These are phyloP conservation scores for Ceyx cyanopectus DNA, from an alignment of 2,113 vertebrate genomes.

Conservation along the genomic window DNA sequence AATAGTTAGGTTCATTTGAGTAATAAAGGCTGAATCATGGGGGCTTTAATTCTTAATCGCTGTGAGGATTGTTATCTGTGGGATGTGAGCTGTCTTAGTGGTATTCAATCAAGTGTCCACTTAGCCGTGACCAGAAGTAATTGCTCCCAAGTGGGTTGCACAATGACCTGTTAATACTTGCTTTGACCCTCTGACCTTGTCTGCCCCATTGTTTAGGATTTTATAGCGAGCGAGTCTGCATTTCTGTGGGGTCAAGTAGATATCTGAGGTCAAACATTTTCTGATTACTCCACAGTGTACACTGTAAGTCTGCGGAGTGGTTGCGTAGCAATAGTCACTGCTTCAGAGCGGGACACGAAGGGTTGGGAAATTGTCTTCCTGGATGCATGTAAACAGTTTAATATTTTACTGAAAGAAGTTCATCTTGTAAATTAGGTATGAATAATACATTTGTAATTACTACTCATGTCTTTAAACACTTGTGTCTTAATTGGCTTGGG, in stretches of 20 bases:
- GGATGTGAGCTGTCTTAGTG: slow-evolving; percentile 96
- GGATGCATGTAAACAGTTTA: slow-evolving; percentile 85
- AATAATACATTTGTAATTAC: slow-evolving; percentile 86
- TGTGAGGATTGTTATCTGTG: slow-evolving; percentile 98
- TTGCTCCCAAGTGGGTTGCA: slow-evolving; percentile 99
- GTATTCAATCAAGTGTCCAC: slow-evolving; percentile 99
- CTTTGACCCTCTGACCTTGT: slow-evolving; percentile 98
- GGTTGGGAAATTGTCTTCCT: slow-evolving; percentile 75
- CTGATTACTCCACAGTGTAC: slow-evolving; percentile 75
- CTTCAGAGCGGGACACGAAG: slow-evolving; percentile 59
- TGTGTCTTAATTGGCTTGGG: slow-evolving; percentile 81
- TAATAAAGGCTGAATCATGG: slow-evolving; percentile 99
- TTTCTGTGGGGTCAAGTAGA: slow-evolving; percentile 92
- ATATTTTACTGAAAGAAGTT: slow-evolving; percentile 84
- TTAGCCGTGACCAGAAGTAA: slow-evolving; percentile 99
- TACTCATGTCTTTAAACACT: slow-evolving; percentile 82
- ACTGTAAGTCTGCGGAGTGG: slow-evolving; percentile 67
- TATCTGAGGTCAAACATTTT: slow-evolving; percentile 86
- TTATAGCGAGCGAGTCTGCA: slow-evolving; percentile 87
- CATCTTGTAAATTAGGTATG: slow-evolving; percentile 85
- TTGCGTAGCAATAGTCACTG: slow-evolving; percentile 63
- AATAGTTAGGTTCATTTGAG: slow-evolving; percentile 99
- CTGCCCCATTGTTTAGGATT: slow-evolving; percentile 94
- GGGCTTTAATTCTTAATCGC: slow-evolving; percentile 99
- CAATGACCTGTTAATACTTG: slow-evolving; percentile 98